Evolutionary conservation across 2,888 invertebrate genomes (phyloP).

Genomic region (Caenorhabditis angaria): DNA sequence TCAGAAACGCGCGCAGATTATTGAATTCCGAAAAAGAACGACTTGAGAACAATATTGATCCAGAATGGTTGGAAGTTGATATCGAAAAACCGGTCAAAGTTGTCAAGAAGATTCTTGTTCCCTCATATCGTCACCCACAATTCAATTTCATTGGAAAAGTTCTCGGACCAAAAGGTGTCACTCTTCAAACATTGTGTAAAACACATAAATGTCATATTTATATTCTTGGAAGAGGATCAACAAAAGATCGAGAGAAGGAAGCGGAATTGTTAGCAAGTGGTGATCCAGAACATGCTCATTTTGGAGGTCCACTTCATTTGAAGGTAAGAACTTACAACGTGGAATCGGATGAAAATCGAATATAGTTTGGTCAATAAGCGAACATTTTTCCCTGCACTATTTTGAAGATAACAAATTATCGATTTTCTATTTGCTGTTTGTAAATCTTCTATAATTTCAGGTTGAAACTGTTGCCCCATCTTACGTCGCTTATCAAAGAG

Average conservation of each 20-base stretch:
- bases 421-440: background rate
- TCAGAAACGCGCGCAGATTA: constrained; percentile 67
- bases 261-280: constrained; percentile 68
- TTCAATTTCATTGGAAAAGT: constrained; percentile 73
- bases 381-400: no score
- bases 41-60: constrained; percentile 68
- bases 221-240: constrained; percentile 71
- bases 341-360: no score
- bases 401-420: no score
- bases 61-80: constrained; percentile 72
- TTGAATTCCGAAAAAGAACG: constrained; percentile 62
- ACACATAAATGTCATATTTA: constrained; percentile 71
- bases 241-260: constrained; percentile 69
- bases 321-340: no score
- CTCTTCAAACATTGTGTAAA: constrained; percentile 70
- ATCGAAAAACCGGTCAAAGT: constrained; percentile 70
- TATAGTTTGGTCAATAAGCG: no score
- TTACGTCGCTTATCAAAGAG: constrained; percentile 67
- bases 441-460: constrained; percentile 15
- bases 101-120: constrained; percentile 70
- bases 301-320: constrained; percentile 71
- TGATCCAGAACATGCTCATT: constrained; percentile 72
- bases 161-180: constrained; percentile 71
- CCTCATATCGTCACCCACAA: constrained; percentile 70
- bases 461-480: constrained; percentile 70